These are phyloP conservation scores for Paguma larvata DNA, from an alignment of 2,797 vertebrate genomes.

Conservation along the genomic window DNA sequence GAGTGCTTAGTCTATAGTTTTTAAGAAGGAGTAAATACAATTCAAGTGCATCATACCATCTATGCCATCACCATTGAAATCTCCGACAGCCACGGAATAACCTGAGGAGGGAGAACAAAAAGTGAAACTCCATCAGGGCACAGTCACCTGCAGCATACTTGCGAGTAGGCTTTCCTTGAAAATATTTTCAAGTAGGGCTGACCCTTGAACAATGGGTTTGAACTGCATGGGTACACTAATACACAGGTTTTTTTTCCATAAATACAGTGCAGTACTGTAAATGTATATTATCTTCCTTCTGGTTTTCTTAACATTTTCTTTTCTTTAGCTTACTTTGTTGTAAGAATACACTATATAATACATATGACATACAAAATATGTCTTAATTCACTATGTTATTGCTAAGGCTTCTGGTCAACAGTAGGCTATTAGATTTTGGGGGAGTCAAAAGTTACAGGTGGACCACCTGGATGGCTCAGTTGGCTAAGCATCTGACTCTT, in stretches of 20 bases:
- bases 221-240: not conserved
- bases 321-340: not conserved
- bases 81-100: constrained; percentile 96
- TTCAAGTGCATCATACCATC: constrained; percentile 90
- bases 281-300: not conserved
- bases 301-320: not conserved
- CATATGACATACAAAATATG: not conserved
- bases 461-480: too few relatives aligned
- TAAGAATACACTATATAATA: not conserved
- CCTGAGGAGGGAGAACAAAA: constrained; percentile 88
- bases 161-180: not conserved
- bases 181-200: not conserved
- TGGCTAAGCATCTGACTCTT: too few relatives aligned
- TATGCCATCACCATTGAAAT: constrained; percentile 94
- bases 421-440: not conserved
- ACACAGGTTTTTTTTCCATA: not conserved
- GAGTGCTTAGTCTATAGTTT: not conserved
- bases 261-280: not conserved
- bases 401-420: not conserved
- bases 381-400: not conserved
- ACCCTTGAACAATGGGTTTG: not conserved
- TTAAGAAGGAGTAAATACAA: not conserved
- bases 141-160: not conserved
- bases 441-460: not conserved
- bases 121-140: not conserved